A percentile compares a stretch with the other conserved stretches of the same genome.
phyloP scores from a whole-genome alignment of 2,888 invertebrate genomes.

The Xestoiulus laeticollis region DNA sequence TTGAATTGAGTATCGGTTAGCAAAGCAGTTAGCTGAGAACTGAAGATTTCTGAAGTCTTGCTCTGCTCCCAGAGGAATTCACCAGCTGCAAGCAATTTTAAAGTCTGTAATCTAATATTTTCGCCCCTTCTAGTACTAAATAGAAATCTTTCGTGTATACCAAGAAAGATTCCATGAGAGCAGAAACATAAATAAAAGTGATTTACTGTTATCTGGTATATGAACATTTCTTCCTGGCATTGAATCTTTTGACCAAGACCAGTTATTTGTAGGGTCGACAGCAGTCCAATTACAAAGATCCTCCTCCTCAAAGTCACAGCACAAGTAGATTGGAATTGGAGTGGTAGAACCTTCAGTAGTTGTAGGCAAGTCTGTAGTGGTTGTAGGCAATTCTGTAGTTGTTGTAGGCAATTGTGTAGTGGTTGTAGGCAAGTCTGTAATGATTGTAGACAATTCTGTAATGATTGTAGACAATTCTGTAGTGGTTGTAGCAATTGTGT shows the following conservation, averaged over 20 bases:
- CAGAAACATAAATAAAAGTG: neutral
- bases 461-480: too few species aligned
- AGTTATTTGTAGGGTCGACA: neutral
- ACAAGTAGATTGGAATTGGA: neutral
- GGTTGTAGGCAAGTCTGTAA: neutral
- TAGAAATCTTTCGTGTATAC: too few species aligned
- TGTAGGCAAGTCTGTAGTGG: neutral
- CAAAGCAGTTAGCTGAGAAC: neutral
- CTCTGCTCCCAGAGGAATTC: neutral
- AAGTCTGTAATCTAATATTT: neutral
- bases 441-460: neutral
- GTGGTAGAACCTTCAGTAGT: neutral
- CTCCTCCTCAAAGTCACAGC: neutral
- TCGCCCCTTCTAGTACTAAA: too few species aligned
- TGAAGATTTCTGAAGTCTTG: neutral
- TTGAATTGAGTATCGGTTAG: neutral
- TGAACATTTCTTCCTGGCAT: neutral
- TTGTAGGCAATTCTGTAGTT: neutral
- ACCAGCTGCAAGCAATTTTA: neutral
- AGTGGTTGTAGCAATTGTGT: too few species aligned
- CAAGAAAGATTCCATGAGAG: too few species aligned
- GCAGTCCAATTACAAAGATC: neutral
- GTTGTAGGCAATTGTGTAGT: neutral
- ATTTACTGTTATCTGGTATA: neutral
- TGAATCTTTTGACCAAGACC: neutral